Evolutionary conservation across 2,113 vertebrate genomes (phyloP), one percentile per base, ranked within the genome.

Genomic region (Baryphthengus martii): DNA sequence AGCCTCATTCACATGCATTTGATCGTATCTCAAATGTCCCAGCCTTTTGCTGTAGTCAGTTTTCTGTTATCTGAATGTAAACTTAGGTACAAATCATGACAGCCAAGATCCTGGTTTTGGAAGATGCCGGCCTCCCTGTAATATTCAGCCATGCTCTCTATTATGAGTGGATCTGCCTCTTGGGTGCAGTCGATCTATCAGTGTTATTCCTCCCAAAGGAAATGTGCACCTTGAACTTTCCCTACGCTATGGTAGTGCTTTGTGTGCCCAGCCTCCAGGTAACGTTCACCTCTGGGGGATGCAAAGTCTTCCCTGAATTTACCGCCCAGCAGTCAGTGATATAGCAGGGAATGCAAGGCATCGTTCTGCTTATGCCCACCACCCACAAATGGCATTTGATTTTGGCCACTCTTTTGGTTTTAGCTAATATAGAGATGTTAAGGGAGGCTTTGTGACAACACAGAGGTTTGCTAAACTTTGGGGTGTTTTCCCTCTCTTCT

Each of bases 131-230:
- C 20, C 3, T 96, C 28, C 25, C 17, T 33, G 58, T 53, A 17
- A 17, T 18, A 18, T 0, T 63, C 9, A 21, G 7, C 20, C 6
- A 0, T 9, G 13, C 25, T 44, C 5, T 63, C 19, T 78, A 26
- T 2, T 39, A 1, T 3, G 61, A n/a, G 23, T 71, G 26, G 23
- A 14, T 76, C 50, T 77, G 26, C 42, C 3, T 26, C 26, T 53
- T 72, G 13, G 2, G 3, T 67, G 2, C 28, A 24, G 4, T 35
- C 0, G 0, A 12, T 59, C 45, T 73, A 20, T 15, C 18, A 4
- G 18, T 44, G 23, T 58, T 35, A 9, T 1, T 91, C 18, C 20
- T 76, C 12, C 26, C 33, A 13, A 19, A 55, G 47, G 63, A 81
- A 47, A 9, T 1, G 0, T 5, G 15, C 1, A 2, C 9, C 39